Base-by-base conservation (phyloP, 2,113 vertebrate genomes). In the Cairina moschata region DNA sequence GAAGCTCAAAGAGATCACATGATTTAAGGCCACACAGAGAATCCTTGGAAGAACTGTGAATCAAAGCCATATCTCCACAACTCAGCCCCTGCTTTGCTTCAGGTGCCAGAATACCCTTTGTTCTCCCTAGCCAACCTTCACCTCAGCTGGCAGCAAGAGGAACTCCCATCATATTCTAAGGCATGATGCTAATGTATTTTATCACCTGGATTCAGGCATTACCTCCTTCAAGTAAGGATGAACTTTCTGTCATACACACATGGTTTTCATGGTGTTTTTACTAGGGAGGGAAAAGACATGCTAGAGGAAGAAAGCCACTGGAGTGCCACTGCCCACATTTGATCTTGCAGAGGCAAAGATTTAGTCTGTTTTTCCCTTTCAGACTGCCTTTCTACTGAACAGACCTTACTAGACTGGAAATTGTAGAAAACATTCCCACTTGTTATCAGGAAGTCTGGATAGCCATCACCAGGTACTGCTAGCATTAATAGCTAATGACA, bases 381-480 rank as follows among this genome's bases (percentile, higher is more conserved):
- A 46, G 7, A 1, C 16, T 42, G 13, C 4, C 17, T 67, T 56
- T 62, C 32, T 58, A 38, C 52, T 48, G 44, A 75, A 65, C 22
- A 65, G 3, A 11, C 22, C 29, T 58, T 68, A 62, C 22, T 36
- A 63, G 62, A 48, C 9, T 17, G 46, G 32, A 72, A 88, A 34
- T 48, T 3, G 6, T 67, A 22, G n/a, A 66, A 93, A 76, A 69
- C 8, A 18, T 54, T 68, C 31, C 21, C 36, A 5, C 11, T 48
- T 76, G 46, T 86, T 54, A 59, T 34, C 9, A 32, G 26, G 20
- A 36, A 75, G 29, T 8, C 56, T 2, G 0, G 29, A 86, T 11
- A 63, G 6, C 8, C 1, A 0, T 16, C 14, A 78, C 8, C 28
- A 56, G 26, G 40, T 54, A 54, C 11, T 0, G 1, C 21, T 75